A percentile compares a stretch with the other conserved stretches of the same genome.
Conservation (phyloP, 2,113 vertebrate genomes). For the Cheirogaleus medius region DNA sequence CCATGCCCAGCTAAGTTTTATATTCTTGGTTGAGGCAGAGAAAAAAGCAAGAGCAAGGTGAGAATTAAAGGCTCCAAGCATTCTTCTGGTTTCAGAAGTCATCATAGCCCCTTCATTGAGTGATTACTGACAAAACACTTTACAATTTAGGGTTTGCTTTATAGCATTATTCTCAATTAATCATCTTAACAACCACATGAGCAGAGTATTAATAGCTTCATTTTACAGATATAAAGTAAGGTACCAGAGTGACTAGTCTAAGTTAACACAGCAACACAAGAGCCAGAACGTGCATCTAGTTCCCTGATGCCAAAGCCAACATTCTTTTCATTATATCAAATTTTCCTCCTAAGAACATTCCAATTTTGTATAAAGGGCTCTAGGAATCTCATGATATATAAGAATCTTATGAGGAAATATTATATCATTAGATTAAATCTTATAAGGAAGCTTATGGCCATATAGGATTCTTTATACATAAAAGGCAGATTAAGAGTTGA, state of each 20-base stretch:
- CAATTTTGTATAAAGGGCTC: neutral
- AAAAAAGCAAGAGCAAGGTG: neutral
- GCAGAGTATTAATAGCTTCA: neutral
- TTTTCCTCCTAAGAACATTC: neutral
- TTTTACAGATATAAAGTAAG: neutral
- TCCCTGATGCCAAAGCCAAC: neutral
- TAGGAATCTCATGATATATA: neutral
- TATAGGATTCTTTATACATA: neutral
- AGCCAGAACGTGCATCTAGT: neutral
- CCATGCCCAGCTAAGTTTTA: too few relatives aligned
- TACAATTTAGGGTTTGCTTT: neutral
- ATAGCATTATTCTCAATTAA: neutral
- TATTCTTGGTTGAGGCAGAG: neutral
- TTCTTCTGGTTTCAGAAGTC: neutral
- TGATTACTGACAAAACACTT: neutral
- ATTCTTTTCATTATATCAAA: neutral
- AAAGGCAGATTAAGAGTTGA: neutral
- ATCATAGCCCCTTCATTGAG: neutral
- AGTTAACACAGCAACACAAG: neutral
- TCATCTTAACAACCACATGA: neutral
- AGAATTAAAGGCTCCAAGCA: neutral
- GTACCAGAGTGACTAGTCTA: neutral
- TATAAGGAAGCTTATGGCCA: neutral
- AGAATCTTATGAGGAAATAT: neutral
- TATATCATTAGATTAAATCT: neutral